Evolutionary conservation across 2,888 invertebrate species (phyloP), one percentile per base, ranked within the genome.

Genomic region (Chironomus riparius): DNA sequence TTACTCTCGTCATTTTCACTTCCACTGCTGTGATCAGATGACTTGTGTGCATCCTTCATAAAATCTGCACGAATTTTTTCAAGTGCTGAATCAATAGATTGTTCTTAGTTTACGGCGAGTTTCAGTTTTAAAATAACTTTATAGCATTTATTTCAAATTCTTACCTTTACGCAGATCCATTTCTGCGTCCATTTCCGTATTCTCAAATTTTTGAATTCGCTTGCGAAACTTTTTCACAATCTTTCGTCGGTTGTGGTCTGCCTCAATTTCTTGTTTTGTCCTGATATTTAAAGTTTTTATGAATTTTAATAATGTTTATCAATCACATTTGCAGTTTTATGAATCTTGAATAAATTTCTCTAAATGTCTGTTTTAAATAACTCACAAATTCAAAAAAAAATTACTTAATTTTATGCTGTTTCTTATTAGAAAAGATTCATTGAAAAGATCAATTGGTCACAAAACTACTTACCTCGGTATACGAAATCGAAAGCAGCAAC

Each of bases 261-360:
- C 95, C 82, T 96, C 95, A 78, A 97, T 97, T 84, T 97, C 95
- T 83, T 96, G 95, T 82, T 96, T 96, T 0, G 97, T 97, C 38
- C 74, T 74, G 22, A 48, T n/a, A 38, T 38, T n/a, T 4, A 28
- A 28, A 4, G 4, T 28, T n/a, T n/a, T n/a, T n/a, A n/a, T n/a
- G n/a, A n/a, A n/a, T n/a, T n/a, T n/a, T n/a, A n/a, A n/a, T n/a
- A n/a, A n/a, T n/a, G n/a, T n/a, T n/a, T n/a, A n/a, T n/a, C n/a
- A n/a, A n/a, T n/a, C n/a, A n/a, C n/a, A n/a, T n/a, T n/a, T n/a
- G n/a, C n/a, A n/a, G n/a, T n/a, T n/a, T n/a, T n/a, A n/a, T n/a
- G n/a, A n/a, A n/a, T n/a, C n/a, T n/a, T n/a, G n/a, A n/a, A n/a
- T n/a, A n/a, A n/a, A n/a, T n/a, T n/a, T n/a, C n/a, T n/a, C n/a